phyloP scores from a whole-genome alignment of 2,797 vertebrate species.

The Benthosema pterotum region DNA sequence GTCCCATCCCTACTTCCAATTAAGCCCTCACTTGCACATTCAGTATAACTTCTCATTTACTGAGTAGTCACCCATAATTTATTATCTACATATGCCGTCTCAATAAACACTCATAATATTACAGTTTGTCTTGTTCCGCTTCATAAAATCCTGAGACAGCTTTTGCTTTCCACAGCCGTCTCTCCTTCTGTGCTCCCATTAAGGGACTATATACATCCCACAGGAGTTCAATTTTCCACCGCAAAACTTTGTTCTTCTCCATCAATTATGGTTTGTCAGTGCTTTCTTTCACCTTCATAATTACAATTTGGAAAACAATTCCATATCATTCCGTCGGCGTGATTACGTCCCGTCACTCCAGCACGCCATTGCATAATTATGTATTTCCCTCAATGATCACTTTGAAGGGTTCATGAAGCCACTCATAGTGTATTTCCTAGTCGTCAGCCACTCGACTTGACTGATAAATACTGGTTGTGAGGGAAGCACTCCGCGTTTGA shows the following conservation, averaged over 20 bases:
- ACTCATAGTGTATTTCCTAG: constrained; percentile 57
- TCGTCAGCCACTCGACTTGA: constrained; percentile 64
- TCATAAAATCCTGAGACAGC: constrained; percentile 35
- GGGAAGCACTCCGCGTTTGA: constrained; percentile 54
- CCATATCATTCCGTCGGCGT: constrained; percentile 62
- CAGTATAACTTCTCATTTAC: constrained; percentile 17
- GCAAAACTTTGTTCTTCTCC: constrained; percentile 62
- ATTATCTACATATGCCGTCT: constrained; percentile 32
- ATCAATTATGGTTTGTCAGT: constrained; percentile 63
- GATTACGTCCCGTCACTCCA: constrained; percentile 70
- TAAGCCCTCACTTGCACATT: constrained; percentile 10
- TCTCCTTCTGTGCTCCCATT: constrained; percentile 35
- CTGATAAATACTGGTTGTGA: constrained; percentile 59
- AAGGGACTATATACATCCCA: constrained; percentile 45
- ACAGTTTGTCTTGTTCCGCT: constrained; percentile 39
- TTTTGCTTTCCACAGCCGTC: constrained; percentile 29
- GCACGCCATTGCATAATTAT: constrained; percentile 60
- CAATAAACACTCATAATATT: constrained; percentile 41
- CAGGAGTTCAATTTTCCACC: constrained; percentile 64
- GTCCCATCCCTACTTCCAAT: neutral
- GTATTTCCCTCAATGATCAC: constrained; percentile 69
- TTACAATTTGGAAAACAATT: constrained; percentile 75
- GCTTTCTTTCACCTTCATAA: constrained; percentile 67
- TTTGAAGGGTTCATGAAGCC: constrained; percentile 64
- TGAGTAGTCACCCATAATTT: constrained; percentile 44